These are phyloP conservation scores for Alentia gelatinosa DNA, from an alignment of 2,888 invertebrate genomes.

Conservation along the genomic window DNA sequence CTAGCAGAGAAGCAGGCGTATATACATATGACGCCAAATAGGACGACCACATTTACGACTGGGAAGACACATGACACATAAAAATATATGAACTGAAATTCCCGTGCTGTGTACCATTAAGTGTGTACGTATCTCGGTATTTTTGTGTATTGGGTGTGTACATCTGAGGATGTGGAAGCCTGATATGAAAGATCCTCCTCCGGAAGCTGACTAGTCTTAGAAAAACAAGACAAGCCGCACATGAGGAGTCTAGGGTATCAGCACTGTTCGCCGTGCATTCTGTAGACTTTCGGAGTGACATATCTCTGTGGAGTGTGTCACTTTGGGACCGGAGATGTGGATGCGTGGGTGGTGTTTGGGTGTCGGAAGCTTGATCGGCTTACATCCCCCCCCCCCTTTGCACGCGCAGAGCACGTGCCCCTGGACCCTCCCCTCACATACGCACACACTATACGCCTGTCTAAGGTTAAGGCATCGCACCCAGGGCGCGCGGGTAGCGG, in stretches of 20 bases:
- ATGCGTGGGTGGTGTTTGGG: neutral
- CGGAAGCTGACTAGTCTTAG: no score
- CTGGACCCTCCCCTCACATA: neutral
- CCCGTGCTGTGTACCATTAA: no score
- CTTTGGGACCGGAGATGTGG: neutral
- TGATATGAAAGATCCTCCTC: no score
- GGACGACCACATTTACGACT: no score
- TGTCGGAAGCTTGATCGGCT: neutral
- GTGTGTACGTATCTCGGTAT: no score
- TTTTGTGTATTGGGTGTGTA: no score
- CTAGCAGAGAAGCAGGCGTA: no score
- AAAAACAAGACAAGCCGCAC: neutral
- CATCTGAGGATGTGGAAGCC: no score
- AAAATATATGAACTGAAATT: no score
- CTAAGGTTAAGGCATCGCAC: constrained; percentile 10
- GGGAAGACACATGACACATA: no score
- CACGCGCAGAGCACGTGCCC: neutral
- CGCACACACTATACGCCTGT: neutral
- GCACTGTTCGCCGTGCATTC: neutral
- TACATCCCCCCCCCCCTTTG: neutral
- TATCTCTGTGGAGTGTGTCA: neutral
- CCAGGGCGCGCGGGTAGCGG: neutral
- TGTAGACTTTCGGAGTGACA: neutral
- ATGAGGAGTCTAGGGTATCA: neutral
- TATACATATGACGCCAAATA: no score